Percentiles rank a stretch among this genome's conserved stretches.
Evolutionary conservation across 2,113 vertebrate genomes (phyloP).

Genomic region (Nansenia antarctica): DNA sequence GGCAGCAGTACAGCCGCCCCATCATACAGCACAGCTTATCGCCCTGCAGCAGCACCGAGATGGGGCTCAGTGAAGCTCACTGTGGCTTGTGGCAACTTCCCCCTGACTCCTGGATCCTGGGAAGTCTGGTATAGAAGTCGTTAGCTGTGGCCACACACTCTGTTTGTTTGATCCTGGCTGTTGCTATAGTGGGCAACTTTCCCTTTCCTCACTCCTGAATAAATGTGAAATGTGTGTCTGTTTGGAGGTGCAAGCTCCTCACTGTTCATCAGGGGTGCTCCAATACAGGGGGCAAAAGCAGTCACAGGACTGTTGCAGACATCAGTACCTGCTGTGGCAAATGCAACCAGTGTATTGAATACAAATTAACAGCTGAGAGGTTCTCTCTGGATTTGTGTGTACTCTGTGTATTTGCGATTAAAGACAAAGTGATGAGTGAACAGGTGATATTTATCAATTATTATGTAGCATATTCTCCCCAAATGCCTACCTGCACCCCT

Average conservation of each 20-base stretch:
- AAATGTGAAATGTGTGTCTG: neutral
- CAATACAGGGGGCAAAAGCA: neutral
- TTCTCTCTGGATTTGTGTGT: neutral
- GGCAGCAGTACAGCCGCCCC: constrained; percentile 21
- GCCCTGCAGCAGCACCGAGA: constrained; percentile 58
- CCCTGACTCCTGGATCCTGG: constrained; percentile 39
- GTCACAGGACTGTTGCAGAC: neutral
- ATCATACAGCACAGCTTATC: constrained; percentile 55
- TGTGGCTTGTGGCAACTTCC: constrained; percentile 51
- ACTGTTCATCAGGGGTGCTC: neutral
- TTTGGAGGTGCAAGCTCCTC: neutral
- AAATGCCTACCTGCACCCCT: neutral
- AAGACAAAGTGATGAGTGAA: no score
- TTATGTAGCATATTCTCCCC: neutral
- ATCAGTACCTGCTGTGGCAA: neutral
- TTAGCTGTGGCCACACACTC: constrained; percentile 16
- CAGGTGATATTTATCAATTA: no score
- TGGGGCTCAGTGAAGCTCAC: constrained; percentile 55
- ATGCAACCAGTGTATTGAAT: neutral
- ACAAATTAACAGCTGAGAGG: neutral
- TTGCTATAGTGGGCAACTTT: neutral
- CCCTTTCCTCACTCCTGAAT: neutral
- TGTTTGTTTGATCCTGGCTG: constrained; percentile 38
- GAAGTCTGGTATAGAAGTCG: constrained; percentile 28
- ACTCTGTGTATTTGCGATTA: no score